phyloP scores from a whole-genome alignment of 2,113 vertebrate species.

The Macaca fascicularis region T2T-MFA8v1.1 NC_088381.1:125341501-125342000 shows the following conservation, averaged over 20 bases:
- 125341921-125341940: not conserved
- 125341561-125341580: conserved; percentile 40
- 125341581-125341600: conserved; percentile 40
- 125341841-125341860: not conserved
- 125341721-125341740: not conserved
- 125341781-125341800: not conserved
- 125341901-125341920: not conserved
- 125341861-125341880: conserved; percentile 4
- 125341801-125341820: not conserved
- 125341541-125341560: conserved; percentile 8
- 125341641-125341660: not conserved
- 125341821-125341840: conserved; percentile 36
- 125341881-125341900: conserved; percentile 8
- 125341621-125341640: not conserved
- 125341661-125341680: not conserved
- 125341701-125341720: not conserved
- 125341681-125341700: not conserved
- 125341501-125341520: conserved; percentile 42
- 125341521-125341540: not conserved
- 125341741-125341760: not conserved
- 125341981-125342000: not conserved
- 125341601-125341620: not conserved
- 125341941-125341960: not conserved
- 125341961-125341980: not conserved
- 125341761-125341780: not conserved